Evolutionary conservation across 1,140 invertebrate species (phyloP).

Genomic region (Anastatus disparis): DNA sequence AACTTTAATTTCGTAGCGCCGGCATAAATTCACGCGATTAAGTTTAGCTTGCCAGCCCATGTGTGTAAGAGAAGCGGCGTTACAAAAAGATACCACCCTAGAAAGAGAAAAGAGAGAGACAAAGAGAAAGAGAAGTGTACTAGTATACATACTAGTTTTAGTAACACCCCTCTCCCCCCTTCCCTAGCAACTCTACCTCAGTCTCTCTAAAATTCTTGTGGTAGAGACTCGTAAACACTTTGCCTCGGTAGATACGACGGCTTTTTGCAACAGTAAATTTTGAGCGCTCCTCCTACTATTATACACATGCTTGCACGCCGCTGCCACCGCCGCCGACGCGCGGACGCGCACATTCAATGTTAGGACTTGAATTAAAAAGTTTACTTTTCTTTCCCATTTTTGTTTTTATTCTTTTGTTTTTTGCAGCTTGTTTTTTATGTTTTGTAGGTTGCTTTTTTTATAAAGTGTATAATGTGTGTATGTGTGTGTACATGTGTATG

Average conservation of each 20-base stretch:
- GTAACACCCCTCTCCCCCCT: too few relatives aligned
- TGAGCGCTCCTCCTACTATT: conserved; percentile 18
- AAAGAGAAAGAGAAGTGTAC: too few relatives aligned
- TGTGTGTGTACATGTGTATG: too few relatives aligned
- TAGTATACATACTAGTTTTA: too few relatives aligned
- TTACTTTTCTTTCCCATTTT: too few relatives aligned
- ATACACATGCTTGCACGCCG: background rate
- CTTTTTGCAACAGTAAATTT: conserved; percentile 54
- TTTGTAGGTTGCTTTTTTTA: too few relatives aligned
- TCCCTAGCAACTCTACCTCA: too few relatives aligned
- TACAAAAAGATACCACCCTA: too few relatives aligned
- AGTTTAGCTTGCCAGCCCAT: conserved; percentile 28
- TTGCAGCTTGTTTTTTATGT: too few relatives aligned
- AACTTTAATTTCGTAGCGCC: conserved; percentile 2
- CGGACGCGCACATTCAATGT: background rate
- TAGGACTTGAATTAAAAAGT: background rate
- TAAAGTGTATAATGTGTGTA: too few relatives aligned
- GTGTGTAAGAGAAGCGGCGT: conserved; percentile 29
- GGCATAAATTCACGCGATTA: conserved; percentile 35
- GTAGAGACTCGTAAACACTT: conserved; percentile 57
- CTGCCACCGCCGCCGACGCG: too few relatives aligned
- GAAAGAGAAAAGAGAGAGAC: conserved; percentile 44
- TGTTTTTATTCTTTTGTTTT: too few relatives aligned
- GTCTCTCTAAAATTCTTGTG: conserved; percentile 62
- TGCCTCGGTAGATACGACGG: conserved; percentile 43